These are phyloP conservation scores for Drosophila watanabei DNA, from an alignment of 1,140 invertebrate species.

Conservation along the genomic window DNA sequence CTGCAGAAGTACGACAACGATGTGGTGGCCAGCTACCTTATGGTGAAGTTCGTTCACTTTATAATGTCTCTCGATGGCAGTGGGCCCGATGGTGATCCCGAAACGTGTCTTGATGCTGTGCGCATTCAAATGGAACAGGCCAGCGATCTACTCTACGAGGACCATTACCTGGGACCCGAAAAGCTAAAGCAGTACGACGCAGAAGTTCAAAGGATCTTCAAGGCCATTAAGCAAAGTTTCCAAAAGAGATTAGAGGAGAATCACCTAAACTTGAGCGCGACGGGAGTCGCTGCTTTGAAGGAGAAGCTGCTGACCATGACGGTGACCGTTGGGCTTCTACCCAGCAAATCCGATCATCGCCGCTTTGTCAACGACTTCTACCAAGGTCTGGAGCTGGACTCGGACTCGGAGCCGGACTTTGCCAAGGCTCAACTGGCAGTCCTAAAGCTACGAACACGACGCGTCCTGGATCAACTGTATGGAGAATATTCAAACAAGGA, in stretches of 20 bases:
- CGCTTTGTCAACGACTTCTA: conserved; percentile 8
- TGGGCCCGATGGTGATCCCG: background rate
- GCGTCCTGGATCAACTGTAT: background rate
- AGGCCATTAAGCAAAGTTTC: conserved; percentile 3
- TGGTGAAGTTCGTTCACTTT: conserved; percentile 11
- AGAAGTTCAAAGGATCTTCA: background rate
- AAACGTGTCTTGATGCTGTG: conserved; percentile 1
- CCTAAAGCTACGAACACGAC: background rate
- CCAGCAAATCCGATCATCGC: background rate
- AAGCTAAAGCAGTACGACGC: background rate
- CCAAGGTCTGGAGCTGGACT: background rate
- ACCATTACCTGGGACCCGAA: background rate
- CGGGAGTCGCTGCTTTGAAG: background rate
- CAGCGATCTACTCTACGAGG: background rate
- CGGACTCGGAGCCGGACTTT: background rate
- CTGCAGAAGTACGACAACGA: background rate
- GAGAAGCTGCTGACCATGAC: conserved; percentile 1
- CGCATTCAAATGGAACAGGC: background rate
- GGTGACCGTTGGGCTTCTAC: background rate
- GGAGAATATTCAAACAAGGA: background rate
- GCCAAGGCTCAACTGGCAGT: conserved; percentile 3
- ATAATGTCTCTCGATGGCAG: conserved; percentile 2
- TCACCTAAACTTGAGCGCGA: background rate
- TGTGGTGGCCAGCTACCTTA: conserved; percentile 1
- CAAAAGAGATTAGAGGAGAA: background rate